Base-by-base conservation (phyloP, 2,113 vertebrate species). In the Paramisgurnus dabryanus region DNA sequence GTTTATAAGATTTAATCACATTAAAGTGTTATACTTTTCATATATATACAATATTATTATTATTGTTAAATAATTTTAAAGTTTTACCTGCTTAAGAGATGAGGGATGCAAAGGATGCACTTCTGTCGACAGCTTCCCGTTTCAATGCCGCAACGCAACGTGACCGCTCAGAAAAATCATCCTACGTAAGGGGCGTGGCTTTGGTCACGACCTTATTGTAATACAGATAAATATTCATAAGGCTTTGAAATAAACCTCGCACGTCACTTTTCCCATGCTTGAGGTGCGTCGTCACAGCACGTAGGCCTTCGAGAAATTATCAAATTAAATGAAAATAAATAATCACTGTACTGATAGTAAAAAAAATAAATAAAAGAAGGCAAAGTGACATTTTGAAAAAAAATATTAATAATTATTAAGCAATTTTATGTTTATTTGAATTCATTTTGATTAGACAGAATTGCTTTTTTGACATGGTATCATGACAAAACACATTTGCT, bases 91-190 rank as follows among this genome's bases (percentile, higher is more conserved):
- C 17, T 57, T 67, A 45, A 4, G 6, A 57, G 41, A 15, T n/a
- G 58, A 70, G 58, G 0, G 41, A 27, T 8, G 3, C 10, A 13
- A 45, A 85, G 11, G 89, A 86, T 89, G 84, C 18, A 1, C 2
- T 41, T 50, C 10, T 41, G 10, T 17, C 27, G 18, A 27, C 13
- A 50, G 82, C 84, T 86, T 87, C 61, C 81, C 76, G 83, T 81
- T 80, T 86, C 85, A 82, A 64, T 91, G 88, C 90, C 87, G 93
- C 93, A 93, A 85, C 84, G 91, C 90, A 90, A 94, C 93, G 92
- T 93, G 93, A 93, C 90, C 40, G 85, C 90, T 87, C 85, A 87
- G 64, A 86, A 89, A 88, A 89, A 22, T 22, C 79, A 75, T 7
- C 15, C 69, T 18, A 39, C 4, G 1, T 0, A 10, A 45, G 85